phyloP scores from a whole-genome alignment of 1,140 invertebrate genomes.

The Rhagoletis zephyria region DNA sequence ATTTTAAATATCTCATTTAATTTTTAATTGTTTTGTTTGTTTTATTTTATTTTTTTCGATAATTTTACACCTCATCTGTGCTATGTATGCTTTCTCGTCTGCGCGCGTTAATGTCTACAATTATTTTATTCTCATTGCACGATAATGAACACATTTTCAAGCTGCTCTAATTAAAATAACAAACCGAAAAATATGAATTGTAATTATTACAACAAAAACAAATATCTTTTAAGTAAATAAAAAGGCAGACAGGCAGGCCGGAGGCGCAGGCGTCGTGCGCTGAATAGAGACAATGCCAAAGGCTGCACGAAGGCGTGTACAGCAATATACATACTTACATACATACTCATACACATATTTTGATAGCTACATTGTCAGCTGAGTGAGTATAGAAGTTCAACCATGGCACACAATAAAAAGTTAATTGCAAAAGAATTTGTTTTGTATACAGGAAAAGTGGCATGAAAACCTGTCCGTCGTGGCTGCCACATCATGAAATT shows the following conservation, averaged over 20 bases:
- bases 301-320: background rate
- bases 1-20: background rate
- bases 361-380: background rate
- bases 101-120: constrained; percentile 35
- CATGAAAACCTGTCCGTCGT: constrained; percentile 46
- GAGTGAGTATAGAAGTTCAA: constrained; percentile 28
- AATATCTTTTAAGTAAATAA: background rate
- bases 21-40: background rate
- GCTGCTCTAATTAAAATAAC: constrained; percentile 52
- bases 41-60: constrained; percentile 9
- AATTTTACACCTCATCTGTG: background rate
- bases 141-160: constrained; percentile 49
- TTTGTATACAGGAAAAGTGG: constrained; percentile 35
- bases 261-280: background rate
- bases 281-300: background rate
- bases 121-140: constrained; percentile 50
- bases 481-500: constrained; percentile 45
- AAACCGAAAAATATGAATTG: constrained; percentile 51
- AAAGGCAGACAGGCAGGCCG: background rate
- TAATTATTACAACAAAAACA: constrained; percentile 19
- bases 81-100: background rate
- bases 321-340: no score
- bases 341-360: no score
- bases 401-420: constrained; percentile 44
- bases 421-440: constrained; percentile 50